These are phyloP conservation scores for Ormyrus pomaceus DNA, from an alignment of 2,888 invertebrate genomes.

Conservation along the genomic window DNA sequence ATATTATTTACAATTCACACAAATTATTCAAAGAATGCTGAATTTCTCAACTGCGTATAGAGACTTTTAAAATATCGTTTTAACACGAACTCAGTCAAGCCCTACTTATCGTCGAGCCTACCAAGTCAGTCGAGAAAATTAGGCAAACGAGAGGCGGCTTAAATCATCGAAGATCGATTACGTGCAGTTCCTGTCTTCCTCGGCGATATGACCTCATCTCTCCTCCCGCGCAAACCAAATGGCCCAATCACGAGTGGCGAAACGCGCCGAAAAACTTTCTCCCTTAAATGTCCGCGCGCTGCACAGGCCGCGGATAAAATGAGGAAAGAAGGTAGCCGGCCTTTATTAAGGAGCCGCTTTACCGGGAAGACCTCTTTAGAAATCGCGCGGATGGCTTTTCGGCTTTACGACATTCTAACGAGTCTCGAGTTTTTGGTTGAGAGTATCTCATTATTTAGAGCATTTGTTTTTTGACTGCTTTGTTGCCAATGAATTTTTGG, in stretches of 20 bases:
- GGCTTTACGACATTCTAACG: slow-evolving; percentile 46
- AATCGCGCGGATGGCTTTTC: slow-evolving; percentile 45
- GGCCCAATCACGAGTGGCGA: slow-evolving; percentile 56
- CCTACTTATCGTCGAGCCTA: too few species aligned
- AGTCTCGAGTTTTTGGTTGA: background rate
- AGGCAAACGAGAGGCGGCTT: too few species aligned
- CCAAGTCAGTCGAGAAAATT: background rate
- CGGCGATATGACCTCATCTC: too few species aligned
- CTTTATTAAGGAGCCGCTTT: slow-evolving; percentile 10
- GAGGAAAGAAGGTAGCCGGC: slow-evolving; percentile 37
- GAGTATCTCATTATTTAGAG: background rate
- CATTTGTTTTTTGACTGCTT: slow-evolving; percentile 16
- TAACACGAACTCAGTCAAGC: too few species aligned
- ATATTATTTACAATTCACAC: too few species aligned
- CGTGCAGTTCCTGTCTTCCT: too few species aligned
- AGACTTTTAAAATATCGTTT: too few species aligned
- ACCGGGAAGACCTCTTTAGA: slow-evolving; percentile 30
- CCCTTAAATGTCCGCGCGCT: slow-evolving; percentile 60
- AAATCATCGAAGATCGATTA: too few species aligned
- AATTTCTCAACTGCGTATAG: too few species aligned
- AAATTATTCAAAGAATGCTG: too few species aligned
- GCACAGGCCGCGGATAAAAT: slow-evolving; percentile 50
- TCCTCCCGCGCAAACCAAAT: too few species aligned
- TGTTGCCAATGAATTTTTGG: too few species aligned
- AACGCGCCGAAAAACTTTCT: slow-evolving; percentile 64